Percentiles rank a stretch among this genome's conserved stretches.
These are phyloP conservation scores for Tigriopus japonicus DNA, from an alignment of 1,140 invertebrate species.

Conservation along the genomic window DNA sequence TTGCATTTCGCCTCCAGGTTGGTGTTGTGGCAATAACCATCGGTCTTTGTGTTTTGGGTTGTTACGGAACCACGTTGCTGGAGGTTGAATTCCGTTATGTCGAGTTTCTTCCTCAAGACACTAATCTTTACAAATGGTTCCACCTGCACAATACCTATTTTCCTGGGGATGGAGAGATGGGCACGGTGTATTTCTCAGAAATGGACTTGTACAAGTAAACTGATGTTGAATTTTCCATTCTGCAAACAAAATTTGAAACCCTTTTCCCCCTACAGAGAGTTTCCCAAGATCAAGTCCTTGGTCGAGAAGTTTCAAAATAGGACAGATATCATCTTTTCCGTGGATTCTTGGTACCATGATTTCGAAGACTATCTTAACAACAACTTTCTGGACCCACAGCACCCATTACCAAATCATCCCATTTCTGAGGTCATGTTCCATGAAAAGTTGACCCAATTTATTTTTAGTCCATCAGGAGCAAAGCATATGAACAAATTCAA, in stretches of 20 bases:
- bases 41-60: constrained; percentile 23
- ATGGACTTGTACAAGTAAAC: not conserved
- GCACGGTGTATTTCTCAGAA: constrained; percentile 7
- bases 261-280: constrained; percentile 25
- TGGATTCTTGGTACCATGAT: not conserved
- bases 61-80: constrained; percentile 29
- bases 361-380: not conserved
- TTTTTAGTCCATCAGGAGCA: constrained; percentile 39
- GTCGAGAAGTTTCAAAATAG: not conserved
- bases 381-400: not conserved
- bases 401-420: constrained; percentile 18
- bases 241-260: not conserved
- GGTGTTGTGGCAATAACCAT: constrained; percentile 24
- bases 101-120: constrained; percentile 33
- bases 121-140: constrained; percentile 20
- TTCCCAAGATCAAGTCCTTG: constrained; percentile 21
- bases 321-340: not conserved
- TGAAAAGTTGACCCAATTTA: constrained; percentile 29
- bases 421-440: not conserved
- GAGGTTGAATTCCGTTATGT: constrained; percentile 35
- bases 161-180: constrained; percentile 9
- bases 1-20: too few relatives aligned
- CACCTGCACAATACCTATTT: constrained; percentile 14
- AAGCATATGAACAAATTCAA: not conserved
- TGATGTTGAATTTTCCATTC: not conserved